These are phyloP conservation scores for Synanceia verrucosa DNA, from an alignment of 2,797 vertebrate species.

Conservation along the genomic window DNA sequence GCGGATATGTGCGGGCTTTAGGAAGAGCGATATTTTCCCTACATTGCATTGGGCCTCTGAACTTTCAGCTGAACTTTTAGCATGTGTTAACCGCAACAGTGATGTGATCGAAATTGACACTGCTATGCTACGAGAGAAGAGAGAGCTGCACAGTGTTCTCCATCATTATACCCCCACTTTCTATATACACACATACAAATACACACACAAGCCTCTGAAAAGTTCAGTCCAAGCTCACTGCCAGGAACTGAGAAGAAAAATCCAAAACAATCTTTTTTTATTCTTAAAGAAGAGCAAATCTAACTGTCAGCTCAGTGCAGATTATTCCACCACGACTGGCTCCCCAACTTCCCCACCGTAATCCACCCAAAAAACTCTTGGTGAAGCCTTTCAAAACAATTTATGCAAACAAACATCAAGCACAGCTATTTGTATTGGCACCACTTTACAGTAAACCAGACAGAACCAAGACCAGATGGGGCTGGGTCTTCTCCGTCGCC, in stretches of 20 bases:
- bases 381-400: conserved; percentile 97
- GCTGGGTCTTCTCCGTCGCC: conserved; percentile 65
- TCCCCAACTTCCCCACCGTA: conserved; percentile 81
- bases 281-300: conserved; percentile 73
- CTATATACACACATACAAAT: conserved; percentile 5
- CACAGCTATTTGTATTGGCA: conserved; percentile 96
- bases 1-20: conserved; percentile 62
- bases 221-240: conserved; percentile 66
- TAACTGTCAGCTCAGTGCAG: conserved; percentile 76
- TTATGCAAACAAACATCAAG: conserved; percentile 98
- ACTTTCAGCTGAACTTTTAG: conserved; percentile 66
- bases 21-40: conserved; percentile 59
- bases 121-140: conserved; percentile 62
- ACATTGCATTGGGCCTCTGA: conserved; percentile 54
- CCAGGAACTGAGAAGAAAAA: conserved; percentile 67
- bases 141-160: conserved; percentile 50
- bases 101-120: conserved; percentile 76
- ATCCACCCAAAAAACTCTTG: conserved; percentile 91
- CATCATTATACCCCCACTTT: conserved; percentile 35
- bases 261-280: conserved; percentile 65
- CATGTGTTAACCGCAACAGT: conserved; percentile 68
- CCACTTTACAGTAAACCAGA: conserved; percentile 90
- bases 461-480: conserved; percentile 94
- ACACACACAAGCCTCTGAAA: conserved; percentile 53
- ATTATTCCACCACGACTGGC: conserved; percentile 78